phyloP scores from a whole-genome alignment of 2,113 vertebrate species.

The Microcebus lehilahytsara region DNA sequence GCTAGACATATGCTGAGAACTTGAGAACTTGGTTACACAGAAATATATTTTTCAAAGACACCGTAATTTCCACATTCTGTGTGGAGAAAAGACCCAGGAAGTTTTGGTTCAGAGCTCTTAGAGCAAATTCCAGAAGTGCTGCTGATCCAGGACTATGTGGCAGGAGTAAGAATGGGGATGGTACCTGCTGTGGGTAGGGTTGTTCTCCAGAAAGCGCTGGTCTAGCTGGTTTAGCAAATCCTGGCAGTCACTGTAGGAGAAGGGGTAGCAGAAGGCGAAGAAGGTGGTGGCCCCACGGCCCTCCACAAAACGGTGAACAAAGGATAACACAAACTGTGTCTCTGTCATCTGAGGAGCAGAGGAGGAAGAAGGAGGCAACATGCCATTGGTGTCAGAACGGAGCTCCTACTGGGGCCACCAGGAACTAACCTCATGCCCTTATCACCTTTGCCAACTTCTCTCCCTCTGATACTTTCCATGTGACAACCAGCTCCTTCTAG shows the following conservation, averaged over 20 bases:
- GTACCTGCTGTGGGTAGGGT: slow-evolving; percentile 90
- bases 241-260: slow-evolving; percentile 96
- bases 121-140: not conserved
- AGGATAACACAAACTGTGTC: slow-evolving; percentile 95
- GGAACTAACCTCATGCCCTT: not conserved
- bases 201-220: slow-evolving; percentile 86
- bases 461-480: not conserved
- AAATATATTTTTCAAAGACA: slow-evolving; percentile 4
- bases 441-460: not conserved
- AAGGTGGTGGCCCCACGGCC: slow-evolving; percentile 92
- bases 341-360: slow-evolving; percentile 89
- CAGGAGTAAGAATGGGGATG: not conserved
- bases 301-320: slow-evolving; percentile 93
- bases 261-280: slow-evolving; percentile 98
- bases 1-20: not conserved
- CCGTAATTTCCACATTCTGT: not conserved
- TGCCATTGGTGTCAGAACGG: not conserved
- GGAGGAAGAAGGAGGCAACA: slow-evolving; percentile 25
- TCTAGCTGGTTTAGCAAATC: slow-evolving; percentile 93
- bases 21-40: slow-evolving; percentile 30
- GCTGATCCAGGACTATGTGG: not conserved
- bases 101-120: not conserved
- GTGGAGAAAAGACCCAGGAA: not conserved
- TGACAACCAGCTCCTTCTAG: not conserved
- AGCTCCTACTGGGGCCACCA: not conserved